These are phyloP conservation scores for Lucilia sericata DNA, from an alignment of 1,140 invertebrate species.

Conservation along the genomic window DNA sequence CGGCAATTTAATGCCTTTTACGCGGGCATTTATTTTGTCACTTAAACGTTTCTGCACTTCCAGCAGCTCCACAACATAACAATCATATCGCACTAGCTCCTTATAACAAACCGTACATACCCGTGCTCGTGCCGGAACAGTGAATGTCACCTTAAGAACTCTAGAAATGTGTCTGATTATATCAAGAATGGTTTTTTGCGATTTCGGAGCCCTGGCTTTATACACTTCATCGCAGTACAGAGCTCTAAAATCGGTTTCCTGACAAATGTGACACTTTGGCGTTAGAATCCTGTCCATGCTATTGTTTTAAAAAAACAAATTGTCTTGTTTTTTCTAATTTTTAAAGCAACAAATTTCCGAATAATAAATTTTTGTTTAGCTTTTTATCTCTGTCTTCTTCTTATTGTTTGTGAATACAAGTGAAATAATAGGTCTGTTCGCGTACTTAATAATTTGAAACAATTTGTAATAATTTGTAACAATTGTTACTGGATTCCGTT, in stretches of 20 bases:
- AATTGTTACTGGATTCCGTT: too few species aligned
- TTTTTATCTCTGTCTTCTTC: neutral
- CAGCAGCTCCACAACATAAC: constrained; percentile 26
- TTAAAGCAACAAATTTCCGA: neutral
- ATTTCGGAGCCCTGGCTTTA: constrained; percentile 22
- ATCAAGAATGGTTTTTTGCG: constrained; percentile 24
- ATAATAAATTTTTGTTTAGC: neutral
- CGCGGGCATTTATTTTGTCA: constrained; percentile 12
- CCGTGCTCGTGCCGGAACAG: constrained; percentile 1
- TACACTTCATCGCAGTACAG: constrained; percentile 29
- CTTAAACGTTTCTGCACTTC: constrained; percentile 19
- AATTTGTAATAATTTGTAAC: too few species aligned
- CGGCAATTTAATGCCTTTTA: neutral
- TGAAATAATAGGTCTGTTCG: neutral
- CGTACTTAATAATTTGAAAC: too few species aligned
- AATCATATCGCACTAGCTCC: constrained; percentile 25
- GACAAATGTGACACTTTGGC: constrained; percentile 23
- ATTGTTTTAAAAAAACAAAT: neutral
- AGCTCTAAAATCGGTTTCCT: neutral
- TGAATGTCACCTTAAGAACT: constrained; percentile 29
- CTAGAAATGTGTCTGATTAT: constrained; percentile 28
- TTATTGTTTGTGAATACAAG: neutral
- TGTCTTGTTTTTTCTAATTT: neutral
- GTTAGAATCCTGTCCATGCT: neutral
- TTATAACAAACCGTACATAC: constrained; percentile 21